Evolutionary conservation across 2,888 invertebrate genomes (phyloP), one percentile per base, ranked within the genome.

Genomic region (Phlogophora meticulosa): DNA sequence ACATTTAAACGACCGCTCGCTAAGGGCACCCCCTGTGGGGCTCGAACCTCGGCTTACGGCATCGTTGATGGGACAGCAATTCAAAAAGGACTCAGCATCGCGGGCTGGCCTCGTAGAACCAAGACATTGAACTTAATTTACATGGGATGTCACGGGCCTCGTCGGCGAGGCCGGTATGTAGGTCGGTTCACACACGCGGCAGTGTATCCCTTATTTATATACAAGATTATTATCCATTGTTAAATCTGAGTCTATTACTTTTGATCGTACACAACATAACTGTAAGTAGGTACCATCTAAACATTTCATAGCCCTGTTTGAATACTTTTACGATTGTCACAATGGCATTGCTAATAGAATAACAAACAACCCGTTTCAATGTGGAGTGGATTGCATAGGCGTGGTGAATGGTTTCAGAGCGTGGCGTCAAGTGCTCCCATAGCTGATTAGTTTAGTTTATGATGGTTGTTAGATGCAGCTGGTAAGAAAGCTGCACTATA

Each of bases 301-400:
- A 43, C 17, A 36, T 38, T 68, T 38, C 58, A 15, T 17, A 20
- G 49, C 69, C 17, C 42, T 51, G 11, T 58, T 67, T 68, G 67
- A 58, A 58, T 43, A 43, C 22, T 4, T 68, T 68, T 22, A 58
- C 28, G 67, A 24, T 17, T 32, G 36, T 58, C 17, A 3, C 22
- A 38, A 32, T 22, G 58, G 43, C 48, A 4, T 42, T 10, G 49
- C 38, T 67, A 69, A 51, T 69, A 49, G 48, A 58, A 67, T 67
- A 58, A 58, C 15, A 67, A 67, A 58, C 4, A 43, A 22, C 11
- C 15, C 17, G 42, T 43, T 11, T n/a, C 36, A 32, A 43, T 32
- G 20, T 38, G 11, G 15, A 38, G 36, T 38, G 34, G 9, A 22
- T 28, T 36, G 42, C 11, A 22, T 17, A 10, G 40, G 68, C 36